phyloP scores from a whole-genome alignment of 2,113 vertebrate species.

The Malurus melanocephalus region DNA sequence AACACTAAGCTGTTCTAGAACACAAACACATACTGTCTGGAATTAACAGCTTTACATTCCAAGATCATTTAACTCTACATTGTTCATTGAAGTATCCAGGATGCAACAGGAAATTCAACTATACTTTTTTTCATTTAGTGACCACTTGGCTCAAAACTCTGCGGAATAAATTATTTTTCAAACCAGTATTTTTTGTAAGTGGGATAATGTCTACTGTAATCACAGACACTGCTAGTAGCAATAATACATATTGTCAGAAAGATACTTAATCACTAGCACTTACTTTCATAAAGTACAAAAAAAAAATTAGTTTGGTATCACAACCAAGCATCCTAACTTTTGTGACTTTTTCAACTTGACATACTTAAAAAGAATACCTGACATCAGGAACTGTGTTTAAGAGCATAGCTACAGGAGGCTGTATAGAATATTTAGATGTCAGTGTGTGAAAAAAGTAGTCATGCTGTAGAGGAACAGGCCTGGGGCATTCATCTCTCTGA shows the following conservation, averaged over 20 bases:
- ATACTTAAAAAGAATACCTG: conserved; percentile 28
- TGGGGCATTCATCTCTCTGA: conserved; percentile 65
- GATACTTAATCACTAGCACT: neutral
- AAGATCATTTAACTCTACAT: neutral
- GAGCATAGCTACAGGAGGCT: conserved; percentile 36
- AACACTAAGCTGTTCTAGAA: neutral
- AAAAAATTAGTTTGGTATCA: neutral
- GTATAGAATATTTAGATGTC: conserved; percentile 54
- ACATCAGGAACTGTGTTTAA: conserved; percentile 17
- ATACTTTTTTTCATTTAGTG: neutral
- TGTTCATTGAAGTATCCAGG: neutral
- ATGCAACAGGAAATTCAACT: neutral
- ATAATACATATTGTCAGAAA: neutral
- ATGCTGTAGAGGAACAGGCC: conserved; percentile 61
- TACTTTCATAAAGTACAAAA: neutral
- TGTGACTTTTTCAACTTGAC: conserved; percentile 33
- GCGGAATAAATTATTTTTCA: neutral
- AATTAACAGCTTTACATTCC: conserved; percentile 10
- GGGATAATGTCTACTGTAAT: neutral
- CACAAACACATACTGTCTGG: neutral
- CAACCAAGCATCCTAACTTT: conserved; percentile 22
- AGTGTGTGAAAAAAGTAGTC: conserved; percentile 13
- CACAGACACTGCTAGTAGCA: neutral
- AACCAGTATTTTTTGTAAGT: neutral
- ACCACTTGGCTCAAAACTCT: neutral